Percentiles rank a stretch among this genome's conserved stretches.
Evolutionary conservation across 2,113 vertebrate genomes (phyloP).

Genomic region (Leiothrix lutea): DNA sequence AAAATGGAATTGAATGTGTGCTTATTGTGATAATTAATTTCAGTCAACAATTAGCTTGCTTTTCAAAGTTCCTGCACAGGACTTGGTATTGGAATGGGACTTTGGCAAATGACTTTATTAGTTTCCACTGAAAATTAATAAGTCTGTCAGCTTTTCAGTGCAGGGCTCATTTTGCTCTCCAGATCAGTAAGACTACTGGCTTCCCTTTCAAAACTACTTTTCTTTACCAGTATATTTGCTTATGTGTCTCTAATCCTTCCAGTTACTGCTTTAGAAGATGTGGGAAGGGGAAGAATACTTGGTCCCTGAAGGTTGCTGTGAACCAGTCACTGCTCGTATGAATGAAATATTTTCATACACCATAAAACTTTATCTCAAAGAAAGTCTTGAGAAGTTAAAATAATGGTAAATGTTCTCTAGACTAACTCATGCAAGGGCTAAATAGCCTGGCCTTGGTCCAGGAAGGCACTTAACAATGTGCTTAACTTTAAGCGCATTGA

Average conservation of each 20-base stretch:
- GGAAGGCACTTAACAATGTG: conserved; percentile 63
- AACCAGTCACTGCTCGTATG: neutral
- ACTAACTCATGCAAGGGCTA: neutral
- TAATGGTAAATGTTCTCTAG: conserved; percentile 26
- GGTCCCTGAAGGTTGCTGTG: neutral
- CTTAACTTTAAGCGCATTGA: conserved; percentile 64
- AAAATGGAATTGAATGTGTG: neutral
- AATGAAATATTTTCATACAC: conserved; percentile 16
- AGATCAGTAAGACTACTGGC: neutral
- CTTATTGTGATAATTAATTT: neutral
- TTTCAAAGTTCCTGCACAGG: neutral
- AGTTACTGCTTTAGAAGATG: conserved; percentile 21
- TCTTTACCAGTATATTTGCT: neutral
- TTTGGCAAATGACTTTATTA: neutral
- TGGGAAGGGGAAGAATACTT: neutral
- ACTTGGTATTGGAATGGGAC: neutral
- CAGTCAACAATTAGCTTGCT: neutral
- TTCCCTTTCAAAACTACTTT: neutral
- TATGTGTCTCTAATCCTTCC: conserved; percentile 5
- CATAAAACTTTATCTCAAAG: conserved; percentile 27
- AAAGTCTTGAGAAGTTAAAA: conserved; percentile 51
- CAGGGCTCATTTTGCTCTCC: neutral
- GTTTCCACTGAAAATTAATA: neutral
- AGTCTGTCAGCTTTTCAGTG: neutral
- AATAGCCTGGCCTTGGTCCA: conserved; percentile 51